Percentiles rank a stretch among this genome's conserved stretches.
phyloP scores from a whole-genome alignment of 2,113 vertebrate species.

The Megaceryle maxima region DNA sequence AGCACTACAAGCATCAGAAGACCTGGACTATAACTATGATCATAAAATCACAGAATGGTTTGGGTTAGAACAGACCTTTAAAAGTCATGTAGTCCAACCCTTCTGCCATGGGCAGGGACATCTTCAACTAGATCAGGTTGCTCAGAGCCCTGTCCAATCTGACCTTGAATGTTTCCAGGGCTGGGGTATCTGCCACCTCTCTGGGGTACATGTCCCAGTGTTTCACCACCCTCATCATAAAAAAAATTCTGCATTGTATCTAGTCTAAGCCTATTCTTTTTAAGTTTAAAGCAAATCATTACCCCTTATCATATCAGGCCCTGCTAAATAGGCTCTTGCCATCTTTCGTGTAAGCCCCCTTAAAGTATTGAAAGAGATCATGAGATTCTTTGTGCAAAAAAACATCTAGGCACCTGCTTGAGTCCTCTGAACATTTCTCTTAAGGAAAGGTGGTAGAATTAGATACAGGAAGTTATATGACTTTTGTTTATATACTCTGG shows the following conservation, averaged over 20 bases:
- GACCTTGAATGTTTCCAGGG: background rate
- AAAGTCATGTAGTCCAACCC: background rate
- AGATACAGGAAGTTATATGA: background rate
- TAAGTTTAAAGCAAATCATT: background rate
- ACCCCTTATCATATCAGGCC: background rate
- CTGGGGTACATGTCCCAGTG: background rate
- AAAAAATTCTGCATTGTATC: background rate
- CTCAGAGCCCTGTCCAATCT: background rate
- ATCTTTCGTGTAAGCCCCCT: background rate
- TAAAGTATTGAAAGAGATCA: background rate
- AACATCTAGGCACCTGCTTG: background rate
- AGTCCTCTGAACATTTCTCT: background rate
- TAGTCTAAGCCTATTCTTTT: background rate
- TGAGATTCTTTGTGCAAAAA: background rate
- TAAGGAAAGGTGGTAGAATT: background rate
- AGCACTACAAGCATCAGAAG: background rate
- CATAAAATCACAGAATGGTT: background rate
- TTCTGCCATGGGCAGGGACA: background rate
- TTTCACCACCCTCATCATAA: background rate
- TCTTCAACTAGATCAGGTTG: background rate
- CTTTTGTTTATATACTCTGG: background rate
- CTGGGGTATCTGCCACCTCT: background rate
- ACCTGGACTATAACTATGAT: background rate
- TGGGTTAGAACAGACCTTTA: background rate
- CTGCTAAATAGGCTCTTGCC: background rate